These are phyloP conservation scores for Eunapius fragilis DNA, from an alignment of 37 sponge, comb jelly and placozoan genomes.

Conservation along the genomic window DNA sequence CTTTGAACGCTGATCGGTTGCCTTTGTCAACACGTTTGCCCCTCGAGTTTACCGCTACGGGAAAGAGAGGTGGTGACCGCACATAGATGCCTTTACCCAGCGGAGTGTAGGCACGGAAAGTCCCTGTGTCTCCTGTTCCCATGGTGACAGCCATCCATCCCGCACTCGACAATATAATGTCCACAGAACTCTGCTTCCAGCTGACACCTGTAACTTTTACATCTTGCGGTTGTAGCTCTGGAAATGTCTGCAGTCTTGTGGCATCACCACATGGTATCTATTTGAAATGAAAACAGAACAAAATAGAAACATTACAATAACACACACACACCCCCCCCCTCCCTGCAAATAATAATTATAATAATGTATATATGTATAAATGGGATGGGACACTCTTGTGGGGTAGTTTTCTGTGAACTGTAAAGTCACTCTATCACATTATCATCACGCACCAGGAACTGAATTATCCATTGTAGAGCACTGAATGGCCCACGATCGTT, in stretches of 20 bases:
- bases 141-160: constrained; percentile 86
- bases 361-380: too few species aligned
- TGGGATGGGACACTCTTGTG: too few species aligned
- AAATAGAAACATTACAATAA: not conserved
- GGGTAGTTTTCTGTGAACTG: too few species aligned
- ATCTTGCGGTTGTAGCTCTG: constrained; percentile 33
- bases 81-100: constrained; percentile 62
- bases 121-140: not conserved
- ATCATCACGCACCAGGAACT: too few species aligned
- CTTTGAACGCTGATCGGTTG: constrained; percentile 28
- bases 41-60: constrained; percentile 54
- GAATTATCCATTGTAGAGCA: too few species aligned
- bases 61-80: constrained; percentile 65
- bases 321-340: too few species aligned
- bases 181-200: constrained; percentile 66
- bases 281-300: not conserved
- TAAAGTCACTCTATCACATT: too few species aligned
- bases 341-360: too few species aligned
- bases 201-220: constrained; percentile 52
- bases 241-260: constrained; percentile 58
- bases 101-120: constrained; percentile 59
- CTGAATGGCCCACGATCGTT: too few species aligned
- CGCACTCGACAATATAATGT: constrained; percentile 79
- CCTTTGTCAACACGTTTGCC: constrained; percentile 49
- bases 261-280: constrained; percentile 71